These are phyloP conservation scores for Gadopsis bispinosus DNA, from an alignment of 2,797 vertebrate species.

Conservation along the genomic window DNA sequence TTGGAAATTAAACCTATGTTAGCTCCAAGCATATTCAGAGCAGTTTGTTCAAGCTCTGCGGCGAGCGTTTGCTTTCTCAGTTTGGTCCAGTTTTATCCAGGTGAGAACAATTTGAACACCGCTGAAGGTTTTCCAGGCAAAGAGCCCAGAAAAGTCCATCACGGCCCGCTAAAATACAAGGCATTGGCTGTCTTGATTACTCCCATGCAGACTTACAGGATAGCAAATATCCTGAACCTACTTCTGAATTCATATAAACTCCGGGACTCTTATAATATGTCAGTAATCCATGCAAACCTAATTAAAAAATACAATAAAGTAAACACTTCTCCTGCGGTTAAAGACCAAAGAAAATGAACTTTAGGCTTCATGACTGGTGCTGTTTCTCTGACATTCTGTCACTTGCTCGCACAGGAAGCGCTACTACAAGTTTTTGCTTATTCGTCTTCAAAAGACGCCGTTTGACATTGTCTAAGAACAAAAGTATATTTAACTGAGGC, in stretches of 20 bases:
- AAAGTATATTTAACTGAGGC: slow-evolving; percentile 60
- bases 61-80: slow-evolving; percentile 18
- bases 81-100: slow-evolving; percentile 3
- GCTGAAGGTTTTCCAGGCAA: slow-evolving; percentile 15
- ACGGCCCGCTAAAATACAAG: not conserved
- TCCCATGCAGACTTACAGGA: not conserved
- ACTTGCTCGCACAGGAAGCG: slow-evolving; percentile 8
- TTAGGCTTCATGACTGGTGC: not conserved
- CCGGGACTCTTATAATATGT: not conserved
- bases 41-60: slow-evolving; percentile 1
- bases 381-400: slow-evolving; percentile 11
- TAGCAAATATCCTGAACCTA: not conserved
- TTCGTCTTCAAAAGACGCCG: slow-evolving; percentile 30
- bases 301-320: not conserved
- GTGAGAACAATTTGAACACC: slow-evolving; percentile 18
- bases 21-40: slow-evolving; percentile 4
- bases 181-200: slow-evolving; percentile 12
- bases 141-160: slow-evolving; percentile 24
- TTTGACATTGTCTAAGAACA: slow-evolving; percentile 60
- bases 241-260: not conserved
- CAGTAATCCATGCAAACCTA: slow-evolving; percentile 11
- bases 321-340: not conserved
- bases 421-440: slow-evolving; percentile 7
- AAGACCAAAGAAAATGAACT: slow-evolving; percentile 10
- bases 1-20: not conserved